Evolutionary conservation across 2,113 vertebrate species (phyloP).

Genomic region (Carollia perspicillata): DNA sequence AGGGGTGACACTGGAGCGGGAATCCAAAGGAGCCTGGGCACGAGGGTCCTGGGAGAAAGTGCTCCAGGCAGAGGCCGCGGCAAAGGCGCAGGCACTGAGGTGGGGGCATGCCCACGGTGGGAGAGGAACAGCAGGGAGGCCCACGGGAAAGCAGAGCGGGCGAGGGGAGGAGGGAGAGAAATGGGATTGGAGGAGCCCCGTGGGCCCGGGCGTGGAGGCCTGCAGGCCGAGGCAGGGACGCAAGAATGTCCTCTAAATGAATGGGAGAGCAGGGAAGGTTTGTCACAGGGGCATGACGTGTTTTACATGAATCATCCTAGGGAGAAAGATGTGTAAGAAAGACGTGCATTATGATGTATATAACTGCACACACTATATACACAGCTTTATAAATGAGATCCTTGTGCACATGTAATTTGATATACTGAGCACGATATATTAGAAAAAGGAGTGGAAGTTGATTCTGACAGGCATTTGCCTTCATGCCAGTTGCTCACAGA

Average conservation of each 20-base stretch:
- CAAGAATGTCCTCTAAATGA: background rate
- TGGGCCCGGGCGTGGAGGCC: background rate
- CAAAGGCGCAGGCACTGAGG: background rate
- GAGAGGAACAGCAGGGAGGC: background rate
- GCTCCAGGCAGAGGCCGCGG: background rate
- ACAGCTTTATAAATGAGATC: background rate
- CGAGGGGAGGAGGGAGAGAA: background rate
- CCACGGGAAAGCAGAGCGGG: too few species aligned
- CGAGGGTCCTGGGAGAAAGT: background rate
- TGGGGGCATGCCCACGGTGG: fast-evolving
- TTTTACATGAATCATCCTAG: background rate
- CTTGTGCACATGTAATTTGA: background rate
- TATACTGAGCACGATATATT: background rate
- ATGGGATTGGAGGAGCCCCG: background rate
- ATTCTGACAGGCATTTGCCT: background rate
- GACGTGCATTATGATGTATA: background rate
- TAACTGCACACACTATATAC: background rate
- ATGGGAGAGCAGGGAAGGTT: background rate
- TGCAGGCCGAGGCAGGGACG: background rate
- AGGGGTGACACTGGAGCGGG: background rate
- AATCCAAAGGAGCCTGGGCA: fast-evolving
- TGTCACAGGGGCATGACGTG: background rate
- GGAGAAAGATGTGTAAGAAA: background rate
- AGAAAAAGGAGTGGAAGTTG: background rate
- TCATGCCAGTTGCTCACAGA: background rate